Evolutionary conservation across 2,888 invertebrate genomes (phyloP).

Genomic region (Cacoxenus indagator): DNA sequence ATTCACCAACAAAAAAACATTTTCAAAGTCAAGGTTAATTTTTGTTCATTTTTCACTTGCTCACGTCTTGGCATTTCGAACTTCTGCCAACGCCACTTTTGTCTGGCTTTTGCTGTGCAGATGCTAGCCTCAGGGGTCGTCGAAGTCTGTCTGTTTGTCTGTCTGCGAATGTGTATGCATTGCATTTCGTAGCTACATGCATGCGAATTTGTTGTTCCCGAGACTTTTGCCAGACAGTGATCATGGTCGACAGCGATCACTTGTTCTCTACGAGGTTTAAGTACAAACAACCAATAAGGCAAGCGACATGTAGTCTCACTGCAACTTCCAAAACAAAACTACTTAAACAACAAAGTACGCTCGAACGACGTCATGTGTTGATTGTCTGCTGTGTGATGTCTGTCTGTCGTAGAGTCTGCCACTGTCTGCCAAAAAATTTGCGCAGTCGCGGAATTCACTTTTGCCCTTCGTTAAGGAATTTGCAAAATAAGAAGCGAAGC

Average conservation of each 20-base stretch:
- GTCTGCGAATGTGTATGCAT: too few relatives aligned
- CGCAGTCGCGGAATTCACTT: slow-evolving; percentile 21
- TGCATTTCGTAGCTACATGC: slow-evolving; percentile 31
- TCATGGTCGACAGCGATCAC: not conserved
- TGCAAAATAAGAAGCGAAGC: not conserved
- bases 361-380: slow-evolving; percentile 10
- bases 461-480: slow-evolving; percentile 16
- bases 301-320: not conserved
- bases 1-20: slow-evolving; percentile 6
- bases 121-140: not conserved
- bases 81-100: not conserved
- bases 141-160: slow-evolving; percentile 4
- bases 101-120: not conserved
- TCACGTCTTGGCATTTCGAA: slow-evolving; percentile 10
- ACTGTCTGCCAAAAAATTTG: slow-evolving; percentile 4
- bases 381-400: not conserved
- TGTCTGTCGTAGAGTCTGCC: slow-evolving; percentile 1
- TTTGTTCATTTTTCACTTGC: slow-evolving; percentile 35
- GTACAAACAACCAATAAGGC: slow-evolving; percentile 11
- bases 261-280: slow-evolving; percentile 15
- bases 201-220: not conserved
- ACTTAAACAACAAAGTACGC: not conserved
- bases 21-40: slow-evolving; percentile 66
- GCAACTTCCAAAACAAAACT: slow-evolving; percentile 11
- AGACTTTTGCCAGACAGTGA: not conserved